Evolutionary conservation across 2,113 vertebrate species (phyloP), one percentile per base, ranked within the genome.

Genomic region (Nannospalax galili): DNA sequence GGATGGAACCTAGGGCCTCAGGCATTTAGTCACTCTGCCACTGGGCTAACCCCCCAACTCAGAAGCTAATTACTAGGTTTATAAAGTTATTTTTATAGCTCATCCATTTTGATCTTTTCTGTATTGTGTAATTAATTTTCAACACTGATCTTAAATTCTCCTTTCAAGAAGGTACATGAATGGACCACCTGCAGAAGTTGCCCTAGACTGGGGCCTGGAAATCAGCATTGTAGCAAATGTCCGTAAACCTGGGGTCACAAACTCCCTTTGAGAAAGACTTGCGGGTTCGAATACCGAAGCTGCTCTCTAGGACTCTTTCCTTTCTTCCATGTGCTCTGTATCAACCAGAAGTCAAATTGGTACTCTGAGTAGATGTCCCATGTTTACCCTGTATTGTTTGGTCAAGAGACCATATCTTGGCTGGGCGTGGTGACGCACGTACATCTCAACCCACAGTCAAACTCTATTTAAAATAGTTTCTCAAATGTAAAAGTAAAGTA

Each of bases 101-200:
- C 67, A 30, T 58, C 15, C 3, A 85, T 28, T 73, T 35, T 84
- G 28, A 90, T 16, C 28, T 92, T 96, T 95, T 56, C 19, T 32
- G 7, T 32, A n/a, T 72, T 56, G 74, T 84, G 58, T 84, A 42
- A 35, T 90, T 42, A 82, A 91, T 70, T 81, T 73, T 64, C 12
- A 93, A 65, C 81, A 65, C 14, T 88, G 22, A 70, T 91, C 82
- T 90, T 97, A 72, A 91, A 92, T 65, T 75, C 9, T 17, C 67
- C 88, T 95, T 88, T 67, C 40, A 67, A 72, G 26, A 64, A 73
- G 24, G 19, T 24, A 26, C 70, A 28, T 9, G 10, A 67, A 6
- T 73, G 64, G 16, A 48, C 22, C 4, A 30, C n/a, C 20, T 74
- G 48, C 35, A 42, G 52, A 70, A 37, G 8, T 81, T 40, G 48